phyloP scores from a whole-genome alignment of 2,797 vertebrate species.

The Antrozous pallidus region DNA sequence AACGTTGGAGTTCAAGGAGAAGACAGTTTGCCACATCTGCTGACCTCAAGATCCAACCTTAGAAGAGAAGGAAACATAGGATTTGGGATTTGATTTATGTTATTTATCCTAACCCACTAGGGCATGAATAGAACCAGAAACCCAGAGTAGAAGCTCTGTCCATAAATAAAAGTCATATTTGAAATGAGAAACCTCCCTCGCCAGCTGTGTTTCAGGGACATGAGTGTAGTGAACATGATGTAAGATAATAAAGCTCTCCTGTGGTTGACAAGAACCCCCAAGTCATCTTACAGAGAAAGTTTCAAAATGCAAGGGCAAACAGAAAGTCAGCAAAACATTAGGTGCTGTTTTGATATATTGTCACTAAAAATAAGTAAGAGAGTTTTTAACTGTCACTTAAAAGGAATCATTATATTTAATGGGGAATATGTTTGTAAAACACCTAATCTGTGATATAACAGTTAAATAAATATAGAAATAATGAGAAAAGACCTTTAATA shows the following conservation, averaged over 20 bases:
- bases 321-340: conserved; percentile 13
- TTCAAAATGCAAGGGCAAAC: background rate
- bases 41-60: background rate
- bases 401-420: conserved; percentile 31
- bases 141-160: background rate
- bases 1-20: background rate
- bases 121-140: background rate
- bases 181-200: background rate
- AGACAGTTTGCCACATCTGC: background rate
- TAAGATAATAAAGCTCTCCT: background rate
- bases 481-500: background rate
- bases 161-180: background rate
- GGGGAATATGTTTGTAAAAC: conserved; percentile 1
- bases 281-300: background rate
- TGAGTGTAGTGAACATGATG: background rate
- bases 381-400: conserved; percentile 45
- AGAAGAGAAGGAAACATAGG: background rate
- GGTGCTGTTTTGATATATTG: conserved; percentile 42
- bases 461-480: conserved; percentile 18
- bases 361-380: background rate
- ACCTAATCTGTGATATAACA: background rate
- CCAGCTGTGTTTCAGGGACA: background rate
- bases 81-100: background rate
- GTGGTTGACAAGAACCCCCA: background rate
- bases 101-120: background rate